phyloP scores from a whole-genome alignment of 2,113 vertebrate species.

The Alligator sinensis region DNA sequence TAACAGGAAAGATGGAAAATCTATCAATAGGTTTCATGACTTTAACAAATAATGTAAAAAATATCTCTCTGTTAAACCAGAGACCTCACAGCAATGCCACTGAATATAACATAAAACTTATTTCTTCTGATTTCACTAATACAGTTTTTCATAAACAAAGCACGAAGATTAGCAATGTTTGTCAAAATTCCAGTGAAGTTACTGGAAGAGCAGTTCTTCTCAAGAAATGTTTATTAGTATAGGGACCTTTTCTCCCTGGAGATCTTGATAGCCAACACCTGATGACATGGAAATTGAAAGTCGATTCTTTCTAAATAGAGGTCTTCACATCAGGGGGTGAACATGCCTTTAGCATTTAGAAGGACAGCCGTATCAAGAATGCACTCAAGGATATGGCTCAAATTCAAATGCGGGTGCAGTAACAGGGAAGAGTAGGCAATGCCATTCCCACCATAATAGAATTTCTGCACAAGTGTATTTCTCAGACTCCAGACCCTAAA shows the following conservation, averaged over 20 bases:
- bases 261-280: neutral
- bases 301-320: neutral
- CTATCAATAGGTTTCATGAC: conserved; percentile 2
- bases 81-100: neutral
- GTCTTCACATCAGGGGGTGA: neutral
- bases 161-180: neutral
- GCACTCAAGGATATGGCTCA: neutral
- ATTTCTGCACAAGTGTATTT: neutral
- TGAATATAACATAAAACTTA: neutral
- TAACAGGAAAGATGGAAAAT: neutral
- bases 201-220: neutral
- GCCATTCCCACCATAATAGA: neutral
- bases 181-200: neutral
- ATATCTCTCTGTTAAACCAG: neutral
- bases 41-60: neutral
- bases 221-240: neutral
- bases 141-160: neutral
- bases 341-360: neutral
- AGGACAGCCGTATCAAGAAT: neutral
- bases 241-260: neutral
- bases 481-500: neutral
- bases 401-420: neutral
- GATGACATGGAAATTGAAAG: neutral
- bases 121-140: neutral
- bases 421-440: neutral